Evolutionary conservation across 2,888 invertebrate genomes (phyloP).

Genomic region (Miltochrista miniata): DNA sequence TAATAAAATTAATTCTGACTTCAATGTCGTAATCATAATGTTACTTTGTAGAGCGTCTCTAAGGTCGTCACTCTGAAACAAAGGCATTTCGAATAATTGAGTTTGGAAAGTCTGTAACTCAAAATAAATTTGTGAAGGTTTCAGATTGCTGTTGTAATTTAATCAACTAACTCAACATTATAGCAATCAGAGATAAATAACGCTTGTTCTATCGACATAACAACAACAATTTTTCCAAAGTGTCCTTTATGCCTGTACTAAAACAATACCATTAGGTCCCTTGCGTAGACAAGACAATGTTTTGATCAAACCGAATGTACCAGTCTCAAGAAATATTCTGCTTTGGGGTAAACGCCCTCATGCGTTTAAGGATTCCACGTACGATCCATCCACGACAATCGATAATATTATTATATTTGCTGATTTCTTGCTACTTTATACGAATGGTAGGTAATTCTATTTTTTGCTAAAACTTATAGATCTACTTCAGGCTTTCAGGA

Average conservation of each 20-base stretch:
- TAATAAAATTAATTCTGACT: conserved; percentile 10
- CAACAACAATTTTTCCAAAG: conserved; percentile 69
- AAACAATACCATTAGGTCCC: conserved; percentile 75
- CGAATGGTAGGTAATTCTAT: no score
- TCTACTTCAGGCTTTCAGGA: no score
- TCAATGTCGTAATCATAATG: conserved; percentile 10
- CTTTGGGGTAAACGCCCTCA: conserved; percentile 48
- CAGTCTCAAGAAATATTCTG: conserved; percentile 50
- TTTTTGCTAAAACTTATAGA: no score
- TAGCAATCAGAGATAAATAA: conserved; percentile 66
- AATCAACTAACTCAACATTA: conserved; percentile 56
- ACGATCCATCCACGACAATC: conserved; percentile 23
- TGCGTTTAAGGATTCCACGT: conserved; percentile 50
- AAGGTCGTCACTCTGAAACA: conserved; percentile 12
- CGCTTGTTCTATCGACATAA: conserved; percentile 60
- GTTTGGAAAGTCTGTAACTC: conserved; percentile 6
- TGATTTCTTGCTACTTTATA: no score
- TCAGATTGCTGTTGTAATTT: conserved; percentile 44
- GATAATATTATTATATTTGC: no score
- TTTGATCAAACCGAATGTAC: conserved; percentile 73
- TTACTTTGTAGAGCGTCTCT: conserved; percentile 6
- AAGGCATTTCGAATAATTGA: conserved; percentile 18
- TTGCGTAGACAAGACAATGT: conserved; percentile 59
- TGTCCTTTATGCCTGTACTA: conserved; percentile 54
- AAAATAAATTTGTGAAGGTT: conserved; percentile 12